Conservation (phyloP, 2,888 invertebrate species). For the Metellina segmentata region DNA sequence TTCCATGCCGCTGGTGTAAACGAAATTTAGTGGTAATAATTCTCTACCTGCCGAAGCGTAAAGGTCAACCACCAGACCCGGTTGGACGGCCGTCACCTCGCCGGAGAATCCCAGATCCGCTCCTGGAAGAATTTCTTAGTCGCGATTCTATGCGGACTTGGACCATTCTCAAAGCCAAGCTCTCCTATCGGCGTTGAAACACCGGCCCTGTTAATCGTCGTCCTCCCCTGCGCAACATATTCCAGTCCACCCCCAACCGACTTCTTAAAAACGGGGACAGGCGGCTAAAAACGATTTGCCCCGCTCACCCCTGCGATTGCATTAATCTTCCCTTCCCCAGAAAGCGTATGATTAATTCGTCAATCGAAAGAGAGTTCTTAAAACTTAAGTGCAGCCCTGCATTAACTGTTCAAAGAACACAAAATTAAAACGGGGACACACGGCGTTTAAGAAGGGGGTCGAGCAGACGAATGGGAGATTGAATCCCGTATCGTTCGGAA, state of each 20-base stretch:
- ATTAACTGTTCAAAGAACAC: slow-evolving; percentile 42
- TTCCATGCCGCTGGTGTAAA: too few relatives aligned
- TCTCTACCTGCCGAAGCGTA: too few relatives aligned
- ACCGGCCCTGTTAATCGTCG: slow-evolving; percentile 54
- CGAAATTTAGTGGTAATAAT: too few relatives aligned
- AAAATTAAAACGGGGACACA: slow-evolving; percentile 61
- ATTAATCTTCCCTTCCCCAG: slow-evolving; percentile 48
- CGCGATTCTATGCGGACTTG: neutral
- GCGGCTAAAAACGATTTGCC: neutral
- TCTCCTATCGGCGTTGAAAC: slow-evolving; percentile 36
- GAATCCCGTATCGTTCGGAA: neutral
- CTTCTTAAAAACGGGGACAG: neutral
- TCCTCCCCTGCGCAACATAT: slow-evolving; percentile 58
- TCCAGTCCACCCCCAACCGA: neutral
- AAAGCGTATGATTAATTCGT: slow-evolving; percentile 72
- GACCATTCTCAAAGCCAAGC: neutral
- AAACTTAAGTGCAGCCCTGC: slow-evolving; percentile 69
- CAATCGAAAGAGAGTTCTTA: slow-evolving; percentile 57
- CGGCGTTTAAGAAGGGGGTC: neutral
- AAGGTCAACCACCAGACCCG: too few relatives aligned
- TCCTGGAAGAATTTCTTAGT: too few relatives aligned
- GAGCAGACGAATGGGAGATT: too few relatives aligned
- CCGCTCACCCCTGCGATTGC: slow-evolving; percentile 6
- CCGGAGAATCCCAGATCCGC: too few relatives aligned
- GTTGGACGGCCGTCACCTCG: too few relatives aligned